These are phyloP conservation scores for Gisinianus flammeolus DNA, from an alignment of 2,888 invertebrate species.

Conservation along the genomic window DNA sequence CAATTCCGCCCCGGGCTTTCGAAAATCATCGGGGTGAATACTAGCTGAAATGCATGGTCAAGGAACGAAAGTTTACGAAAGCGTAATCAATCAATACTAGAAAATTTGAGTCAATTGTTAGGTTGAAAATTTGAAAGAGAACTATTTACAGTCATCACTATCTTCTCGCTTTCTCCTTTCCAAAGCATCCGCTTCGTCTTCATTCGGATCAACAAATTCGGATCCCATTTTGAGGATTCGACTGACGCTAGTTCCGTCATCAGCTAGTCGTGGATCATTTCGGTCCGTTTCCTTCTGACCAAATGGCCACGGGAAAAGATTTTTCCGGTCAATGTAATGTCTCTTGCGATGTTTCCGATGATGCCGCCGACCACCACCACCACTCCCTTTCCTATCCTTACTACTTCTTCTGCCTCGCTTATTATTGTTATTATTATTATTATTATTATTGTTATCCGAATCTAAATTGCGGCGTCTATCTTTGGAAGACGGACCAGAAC, in stretches of 20 bases:
- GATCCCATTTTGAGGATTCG: background rate
- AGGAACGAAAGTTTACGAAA: too few species aligned
- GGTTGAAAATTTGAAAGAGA: background rate
- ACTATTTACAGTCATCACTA: background rate
- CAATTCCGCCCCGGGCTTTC: background rate
- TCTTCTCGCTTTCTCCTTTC: background rate
- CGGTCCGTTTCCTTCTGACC: too few species aligned
- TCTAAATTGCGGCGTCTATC: background rate
- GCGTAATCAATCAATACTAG: too few species aligned
- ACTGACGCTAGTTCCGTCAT: background rate
- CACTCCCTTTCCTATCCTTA: background rate
- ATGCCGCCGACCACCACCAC: background rate
- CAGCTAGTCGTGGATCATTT: background rate
- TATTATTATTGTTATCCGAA: background rate
- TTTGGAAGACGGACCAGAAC: background rate
- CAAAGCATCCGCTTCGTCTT: background rate
- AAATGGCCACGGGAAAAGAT: too few species aligned
- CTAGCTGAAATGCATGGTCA: too few species aligned
- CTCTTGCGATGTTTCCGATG: background rate
- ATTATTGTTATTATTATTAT: background rate
- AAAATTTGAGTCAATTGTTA: background rate
- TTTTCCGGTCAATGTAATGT: background rate
- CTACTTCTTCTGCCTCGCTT: background rate
- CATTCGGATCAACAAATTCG: background rate
- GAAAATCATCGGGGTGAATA: background rate